Base-by-base conservation (phyloP, 2,113 vertebrate genomes). In the Rallus limicola region DNA sequence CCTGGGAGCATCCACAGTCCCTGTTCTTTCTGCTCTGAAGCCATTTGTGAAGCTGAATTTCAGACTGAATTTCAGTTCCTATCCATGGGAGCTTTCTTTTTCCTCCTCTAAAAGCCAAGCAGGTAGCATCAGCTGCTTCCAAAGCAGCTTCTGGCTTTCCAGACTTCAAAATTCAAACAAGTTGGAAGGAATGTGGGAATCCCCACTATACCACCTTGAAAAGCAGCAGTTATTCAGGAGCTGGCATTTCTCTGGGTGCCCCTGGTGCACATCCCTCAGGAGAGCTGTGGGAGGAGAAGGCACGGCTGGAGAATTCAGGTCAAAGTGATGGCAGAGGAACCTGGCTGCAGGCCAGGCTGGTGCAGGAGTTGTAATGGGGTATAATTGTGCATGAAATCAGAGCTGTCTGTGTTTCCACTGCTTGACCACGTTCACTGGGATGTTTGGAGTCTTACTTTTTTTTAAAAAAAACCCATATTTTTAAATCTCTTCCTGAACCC, bases 181-280 rank as follows among this genome's bases (percentile, higher is more conserved):
- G 13, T 18, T 33, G 28, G 68, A 44, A 34, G 28, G 21, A 15
- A 17, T 6, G 1, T 3, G 11, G 58, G 36, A 34, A 28, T 46
- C 75, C 52, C 20, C 75, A 0, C 55, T 29, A 0, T 4, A 24
- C n/a, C 20, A 12, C 11, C 46, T 15, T 28, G 52, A 25, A 31
- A 79, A 68, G 23, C 2, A 10, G 16, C 26, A 11, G 1, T 33
- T 36, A 2, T 48, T 48, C 29, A 9, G 69, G 76, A 31, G 36
- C 36, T 38, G 5, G 56, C 13, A 2, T 53, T 59, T 17, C 46
- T 46, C 0, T 19, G 23, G 65, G 14, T 76, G 67, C 38, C 53
- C 31, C 11, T 2, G 42, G 25, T 36, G 36, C 52, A 2, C 5
- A 1, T 9, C 0, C 7, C 5, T 6, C 21, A 5, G 26, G 12